Evolutionary conservation across 2,113 vertebrate species (phyloP), one percentile per base, ranked within the genome.

Genomic region (Planiliza haematocheilus): DNA sequence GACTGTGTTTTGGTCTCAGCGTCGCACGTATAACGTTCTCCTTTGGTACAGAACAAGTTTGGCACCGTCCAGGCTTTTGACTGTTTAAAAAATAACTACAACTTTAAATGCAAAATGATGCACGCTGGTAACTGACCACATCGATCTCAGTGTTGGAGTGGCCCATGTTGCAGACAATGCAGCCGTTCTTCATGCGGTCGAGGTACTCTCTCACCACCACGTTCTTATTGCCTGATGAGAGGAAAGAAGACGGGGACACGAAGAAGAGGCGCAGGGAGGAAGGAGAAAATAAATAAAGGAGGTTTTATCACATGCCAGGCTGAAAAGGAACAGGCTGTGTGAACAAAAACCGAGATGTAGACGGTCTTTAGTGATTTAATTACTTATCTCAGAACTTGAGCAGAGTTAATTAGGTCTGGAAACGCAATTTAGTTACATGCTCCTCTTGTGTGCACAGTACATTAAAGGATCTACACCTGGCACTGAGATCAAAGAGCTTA

Each of bases 121-220:
- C 14, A 2, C 37, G 24, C 12, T 4, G 18, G 6, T 4, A 6
- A 84, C 94, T 91, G 91, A 99, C 97, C 97, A 99, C 98, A 0
- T 99, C 98, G 7, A 99, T 99, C 92, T 99, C 98, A 0, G 98
- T 99, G 93, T 99, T 99, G 87, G 98, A 99, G 95, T 99, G 98
- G 0, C 98, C 98, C 98, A 99, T 99, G 92, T 99, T 99, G 91
- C 98, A 99, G 39, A 99, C 97, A 0, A 99, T 99, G 87, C 97
- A 98, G 83, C 98, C 94, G 67, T 98, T 99, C 94, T 99, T 98
- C 98, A 99, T 98, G 24, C 98, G 93, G 78, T 99, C 97, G 50
- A 99, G 92, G 58, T 98, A 95, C 12, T 99, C 97, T 87, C 97
- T 92, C 82, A 96, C 95, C 87, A 99, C 97, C 80, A 99, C 97